Evolutionary conservation across 2,797 vertebrate genomes (phyloP).

Genomic region (Brotula barbata): DNA sequence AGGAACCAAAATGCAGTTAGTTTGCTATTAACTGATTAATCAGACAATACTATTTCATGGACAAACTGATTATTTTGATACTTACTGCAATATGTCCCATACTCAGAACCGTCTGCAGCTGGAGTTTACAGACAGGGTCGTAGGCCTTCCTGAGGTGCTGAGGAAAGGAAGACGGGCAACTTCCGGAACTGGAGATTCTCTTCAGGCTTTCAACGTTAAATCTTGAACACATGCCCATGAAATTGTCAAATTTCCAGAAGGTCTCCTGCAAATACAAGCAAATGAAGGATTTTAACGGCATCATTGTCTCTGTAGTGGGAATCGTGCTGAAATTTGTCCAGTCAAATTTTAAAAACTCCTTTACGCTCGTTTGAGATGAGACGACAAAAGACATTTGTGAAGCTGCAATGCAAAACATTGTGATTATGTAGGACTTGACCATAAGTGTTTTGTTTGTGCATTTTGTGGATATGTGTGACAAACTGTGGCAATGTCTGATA

Average conservation of each 20-base stretch:
- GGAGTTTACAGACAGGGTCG: neutral
- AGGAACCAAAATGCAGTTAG: too few species aligned
- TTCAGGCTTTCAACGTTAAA: neutral
- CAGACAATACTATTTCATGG: neutral
- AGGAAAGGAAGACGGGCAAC: too few species aligned
- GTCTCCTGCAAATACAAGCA: slow-evolving; percentile 49
- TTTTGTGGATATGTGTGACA: too few species aligned
- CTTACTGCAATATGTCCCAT: slow-evolving; percentile 30
- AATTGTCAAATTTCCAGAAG: slow-evolving; percentile 54
- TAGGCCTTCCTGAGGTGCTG: neutral
- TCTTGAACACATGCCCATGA: slow-evolving; percentile 32
- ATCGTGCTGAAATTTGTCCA: too few species aligned
- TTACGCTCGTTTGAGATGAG: too few species aligned
- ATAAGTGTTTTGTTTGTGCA: too few species aligned
- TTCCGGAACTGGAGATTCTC: neutral
- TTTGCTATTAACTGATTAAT: neutral
- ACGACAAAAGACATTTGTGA: too few species aligned
- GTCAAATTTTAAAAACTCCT: too few species aligned
- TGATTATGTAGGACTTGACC: too few species aligned
- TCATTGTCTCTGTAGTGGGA: neutral
- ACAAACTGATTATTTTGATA: neutral
- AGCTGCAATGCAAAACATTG: too few species aligned
- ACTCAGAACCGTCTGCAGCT: neutral
- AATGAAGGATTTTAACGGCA: neutral
- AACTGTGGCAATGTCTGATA: too few species aligned